Conservation (phyloP, 2,797 vertebrate genomes). For the Anguilla obscura region DNA sequence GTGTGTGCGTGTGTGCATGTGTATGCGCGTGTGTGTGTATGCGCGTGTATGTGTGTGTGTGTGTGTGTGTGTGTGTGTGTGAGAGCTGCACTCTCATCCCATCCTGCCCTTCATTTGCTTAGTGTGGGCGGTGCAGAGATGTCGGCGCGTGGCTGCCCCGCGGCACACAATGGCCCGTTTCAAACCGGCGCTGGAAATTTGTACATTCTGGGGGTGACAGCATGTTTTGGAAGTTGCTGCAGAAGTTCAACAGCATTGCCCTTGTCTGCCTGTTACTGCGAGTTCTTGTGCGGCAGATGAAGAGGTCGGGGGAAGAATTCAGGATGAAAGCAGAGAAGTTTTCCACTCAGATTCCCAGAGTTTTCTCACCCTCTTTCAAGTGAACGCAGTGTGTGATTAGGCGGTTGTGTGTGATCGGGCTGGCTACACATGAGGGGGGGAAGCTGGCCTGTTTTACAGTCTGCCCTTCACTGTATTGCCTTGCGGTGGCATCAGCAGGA, state of each 20-base stretch:
- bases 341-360: constrained; percentile 19
- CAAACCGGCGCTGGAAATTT: constrained; percentile 56
- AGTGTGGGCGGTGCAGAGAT: constrained; percentile 67
- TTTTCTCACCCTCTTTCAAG: background rate
- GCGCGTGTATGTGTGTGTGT: background rate
- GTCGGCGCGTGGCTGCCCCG: constrained; percentile 59
- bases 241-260: constrained; percentile 9
- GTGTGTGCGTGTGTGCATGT: background rate
- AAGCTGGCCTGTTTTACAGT: background rate
- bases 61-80: background rate
- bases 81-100: background rate
- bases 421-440: background rate
- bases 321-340: constrained; percentile 27
- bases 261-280: constrained; percentile 15
- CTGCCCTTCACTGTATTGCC: background rate
- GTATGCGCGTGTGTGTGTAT: background rate
- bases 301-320: constrained; percentile 34
- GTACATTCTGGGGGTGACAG: constrained; percentile 59
- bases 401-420: background rate
- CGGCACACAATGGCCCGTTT: constrained; percentile 56
- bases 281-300: background rate
- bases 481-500: background rate
- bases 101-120: constrained; percentile 58
- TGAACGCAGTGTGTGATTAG: background rate
- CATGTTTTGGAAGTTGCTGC: constrained; percentile 49